These are phyloP conservation scores for Stenchaetothrips biformis DNA, from an alignment of 2,888 invertebrate genomes.

Conservation along the genomic window DNA sequence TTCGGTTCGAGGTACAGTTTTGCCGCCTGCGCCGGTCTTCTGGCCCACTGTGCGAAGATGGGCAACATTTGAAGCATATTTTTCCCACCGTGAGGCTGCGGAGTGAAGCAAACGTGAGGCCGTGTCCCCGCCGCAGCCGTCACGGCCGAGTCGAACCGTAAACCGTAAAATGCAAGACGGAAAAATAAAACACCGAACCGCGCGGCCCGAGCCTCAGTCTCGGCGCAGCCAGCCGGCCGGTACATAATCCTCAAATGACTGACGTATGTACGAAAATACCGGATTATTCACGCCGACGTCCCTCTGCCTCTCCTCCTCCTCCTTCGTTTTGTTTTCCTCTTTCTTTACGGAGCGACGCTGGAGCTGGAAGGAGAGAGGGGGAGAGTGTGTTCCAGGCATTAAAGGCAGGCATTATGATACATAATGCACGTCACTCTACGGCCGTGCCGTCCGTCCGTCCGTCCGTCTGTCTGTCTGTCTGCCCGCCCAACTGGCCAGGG, in stretches of 20 bases:
- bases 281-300: conserved; percentile 11
- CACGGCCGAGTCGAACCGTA: not conserved
- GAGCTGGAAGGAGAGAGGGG: not conserved
- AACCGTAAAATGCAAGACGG: conserved; percentile 19
- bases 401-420: conserved; percentile 23
- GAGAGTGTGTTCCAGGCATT: conserved; percentile 20
- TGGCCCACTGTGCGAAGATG: no score
- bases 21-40: no score
- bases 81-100: no score
- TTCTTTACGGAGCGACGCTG: not conserved
- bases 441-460: not conserved
- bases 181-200: not conserved
- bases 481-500: not conserved
- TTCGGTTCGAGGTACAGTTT: no score
- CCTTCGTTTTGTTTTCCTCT: not conserved
- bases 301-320: not conserved
- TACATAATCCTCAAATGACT: conserved; percentile 4
- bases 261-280: conserved; percentile 23
- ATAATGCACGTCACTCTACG: conserved; percentile 24
- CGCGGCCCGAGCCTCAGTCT: not conserved
- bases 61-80: no score
- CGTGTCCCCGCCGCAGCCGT: not conserved
- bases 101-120: no score
- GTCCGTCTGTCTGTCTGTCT: not conserved
- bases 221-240: not conserved